Base-by-base conservation (phyloP, 2,888 invertebrate species). In the Aporophyla nigra region DNA sequence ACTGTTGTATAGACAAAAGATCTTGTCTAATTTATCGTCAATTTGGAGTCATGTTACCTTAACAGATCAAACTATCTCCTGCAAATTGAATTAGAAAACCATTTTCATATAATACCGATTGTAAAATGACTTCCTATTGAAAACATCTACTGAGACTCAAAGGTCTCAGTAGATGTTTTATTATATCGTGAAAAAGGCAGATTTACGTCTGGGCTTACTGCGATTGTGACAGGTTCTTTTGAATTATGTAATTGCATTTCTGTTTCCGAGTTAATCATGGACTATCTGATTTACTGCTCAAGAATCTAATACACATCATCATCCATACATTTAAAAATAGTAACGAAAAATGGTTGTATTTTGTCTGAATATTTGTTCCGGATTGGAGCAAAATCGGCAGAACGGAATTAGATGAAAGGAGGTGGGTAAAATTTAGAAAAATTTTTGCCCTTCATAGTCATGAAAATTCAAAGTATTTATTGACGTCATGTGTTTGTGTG, bases 11-110 rank as follows among this genome's bases (percentile, higher is more conserved):
- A 62, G 6, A 56, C 68, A 40, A 74, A 68, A 71, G 54, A 76
- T 85, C 51, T 62, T 56, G 65, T 70, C 63, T 19, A 63, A 72
- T 76, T 80, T 84, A 84, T 59, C 5, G 54, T 24, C 66, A 72
- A 76, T 72, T 73, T 40, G 46, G 70, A 81, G 46, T 81, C 66
- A 58, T 67, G 71, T 67, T 71, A 54, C 70, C 63, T 49, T 59
- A 76, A 46, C 46, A 12, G 70, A 59, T 63, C 51, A 72, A 58
- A 58, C 65, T 24, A 67, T 81, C 14, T 59, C 19, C 66, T 70
- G 51, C 56, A 71, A 68, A 71, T 73, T 78, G 63, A 68, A 73
- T 85, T 76, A 73, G 19, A 56, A 19, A 40, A 49, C 33, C 61
- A 21, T 10, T 81, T 27, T 71, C 33, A 51, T 51, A 51, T 33